Percentiles rank a stretch among this genome's conserved stretches.
Conservation (phyloP, 2,797 vertebrate genomes). For the Dromococcyx pavoninus region DNA sequence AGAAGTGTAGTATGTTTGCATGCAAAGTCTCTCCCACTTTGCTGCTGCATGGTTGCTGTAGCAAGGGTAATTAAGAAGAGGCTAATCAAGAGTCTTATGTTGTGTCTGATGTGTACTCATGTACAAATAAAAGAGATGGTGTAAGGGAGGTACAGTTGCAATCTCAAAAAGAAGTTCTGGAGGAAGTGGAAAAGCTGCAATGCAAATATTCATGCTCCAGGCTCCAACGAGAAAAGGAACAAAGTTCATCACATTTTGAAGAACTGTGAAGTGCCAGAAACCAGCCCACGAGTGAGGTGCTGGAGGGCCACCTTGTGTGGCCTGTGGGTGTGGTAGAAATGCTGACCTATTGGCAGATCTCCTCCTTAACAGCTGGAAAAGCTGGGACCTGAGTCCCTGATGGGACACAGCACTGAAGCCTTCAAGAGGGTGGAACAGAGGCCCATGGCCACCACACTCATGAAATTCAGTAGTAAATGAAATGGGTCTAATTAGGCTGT, state of each 20-base stretch:
- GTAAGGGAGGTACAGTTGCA: background rate
- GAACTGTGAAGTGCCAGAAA: background rate
- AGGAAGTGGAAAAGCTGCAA: background rate
- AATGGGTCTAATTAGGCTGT: background rate
- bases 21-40: background rate
- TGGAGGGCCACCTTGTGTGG: background rate
- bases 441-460: rapidly evolving
- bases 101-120: background rate
- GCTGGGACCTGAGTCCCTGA: background rate
- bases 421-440: background rate
- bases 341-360: background rate
- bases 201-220: background rate
- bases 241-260: background rate
- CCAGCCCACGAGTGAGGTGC: background rate
- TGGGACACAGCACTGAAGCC: background rate
- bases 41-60: background rate
- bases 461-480: background rate
- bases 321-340: background rate
- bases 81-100: background rate
- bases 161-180: background rate
- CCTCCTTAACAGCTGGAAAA: background rate
- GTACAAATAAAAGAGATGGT: background rate
- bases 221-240: background rate
- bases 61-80: slow-evolving; percentile 9
- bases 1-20: background rate